phyloP scores from a whole-genome alignment of 1,140 invertebrate genomes.

The Penaeus vannamei region DNA sequence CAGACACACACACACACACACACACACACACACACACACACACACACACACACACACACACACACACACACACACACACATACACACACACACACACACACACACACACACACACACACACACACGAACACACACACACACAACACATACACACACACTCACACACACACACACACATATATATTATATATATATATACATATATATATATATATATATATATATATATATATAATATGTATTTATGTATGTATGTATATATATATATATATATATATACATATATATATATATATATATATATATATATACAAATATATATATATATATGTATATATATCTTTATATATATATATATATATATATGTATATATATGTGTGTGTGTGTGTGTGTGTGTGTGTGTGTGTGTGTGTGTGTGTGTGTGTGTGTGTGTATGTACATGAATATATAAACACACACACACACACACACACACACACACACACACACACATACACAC shows the following conservation, averaged over 20 bases:
- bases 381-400: too few relatives aligned
- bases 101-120: too few relatives aligned
- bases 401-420: too few relatives aligned
- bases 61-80: not conserved
- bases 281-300: not conserved
- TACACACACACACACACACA: too few relatives aligned
- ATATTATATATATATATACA: not conserved
- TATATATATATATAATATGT: constrained; percentile 31
- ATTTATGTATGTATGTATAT: not conserved
- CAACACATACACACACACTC: too few relatives aligned
- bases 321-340: not conserved
- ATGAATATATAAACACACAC: not conserved
- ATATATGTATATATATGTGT: not conserved
- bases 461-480: not conserved
- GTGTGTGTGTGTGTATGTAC: not conserved
- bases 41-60: not conserved
- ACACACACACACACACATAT: too few relatives aligned
- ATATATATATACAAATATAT: not conserved
- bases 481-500: not conserved
- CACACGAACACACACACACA: too few relatives aligned
- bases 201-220: not conserved
- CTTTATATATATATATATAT: not conserved
- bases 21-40: not conserved
- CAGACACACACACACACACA: not conserved
- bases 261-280: not conserved